Evolutionary conservation across 2,888 invertebrate species (phyloP).

Genomic region (Drymonia ruficornis): DNA sequence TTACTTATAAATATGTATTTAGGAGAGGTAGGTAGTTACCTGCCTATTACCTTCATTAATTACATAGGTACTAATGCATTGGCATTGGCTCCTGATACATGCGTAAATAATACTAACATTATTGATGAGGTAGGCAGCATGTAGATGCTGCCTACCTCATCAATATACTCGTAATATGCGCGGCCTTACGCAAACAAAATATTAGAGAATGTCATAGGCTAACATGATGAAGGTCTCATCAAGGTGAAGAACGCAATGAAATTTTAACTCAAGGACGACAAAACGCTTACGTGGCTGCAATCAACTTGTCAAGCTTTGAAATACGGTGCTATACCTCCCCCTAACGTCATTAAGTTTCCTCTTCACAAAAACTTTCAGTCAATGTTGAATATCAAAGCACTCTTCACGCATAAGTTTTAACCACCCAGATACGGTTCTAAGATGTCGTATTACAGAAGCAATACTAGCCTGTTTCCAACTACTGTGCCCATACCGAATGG

Average conservation of each 20-base stretch:
- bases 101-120: too few species aligned
- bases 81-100: too few species aligned
- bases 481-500: conserved; percentile 64
- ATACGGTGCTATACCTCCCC: conserved; percentile 55
- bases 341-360: conserved; percentile 49
- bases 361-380: conserved; percentile 42
- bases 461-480: conserved; percentile 51
- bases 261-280: conserved; percentile 64
- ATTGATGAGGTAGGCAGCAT: too few species aligned
- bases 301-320: conserved; percentile 75
- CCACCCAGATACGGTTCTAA: conserved; percentile 19
- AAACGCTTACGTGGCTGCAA: conserved; percentile 62
- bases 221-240: conserved; percentile 45
- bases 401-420: conserved; percentile 27
- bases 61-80: too few species aligned
- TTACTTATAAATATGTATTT: too few species aligned
- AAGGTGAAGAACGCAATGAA: conserved; percentile 71
- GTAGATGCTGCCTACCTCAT: too few species aligned
- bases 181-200: conserved; percentile 10
- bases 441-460: conserved; percentile 66
- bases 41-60: too few species aligned
- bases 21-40: too few species aligned
- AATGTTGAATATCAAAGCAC: conserved; percentile 34
- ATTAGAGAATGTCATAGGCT: conserved; percentile 22
- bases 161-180: too few species aligned